Evolutionary conservation across 2,888 invertebrate genomes (phyloP), one percentile per base, ranked within the genome.

Genomic region (Esperia sulphurella): DNA sequence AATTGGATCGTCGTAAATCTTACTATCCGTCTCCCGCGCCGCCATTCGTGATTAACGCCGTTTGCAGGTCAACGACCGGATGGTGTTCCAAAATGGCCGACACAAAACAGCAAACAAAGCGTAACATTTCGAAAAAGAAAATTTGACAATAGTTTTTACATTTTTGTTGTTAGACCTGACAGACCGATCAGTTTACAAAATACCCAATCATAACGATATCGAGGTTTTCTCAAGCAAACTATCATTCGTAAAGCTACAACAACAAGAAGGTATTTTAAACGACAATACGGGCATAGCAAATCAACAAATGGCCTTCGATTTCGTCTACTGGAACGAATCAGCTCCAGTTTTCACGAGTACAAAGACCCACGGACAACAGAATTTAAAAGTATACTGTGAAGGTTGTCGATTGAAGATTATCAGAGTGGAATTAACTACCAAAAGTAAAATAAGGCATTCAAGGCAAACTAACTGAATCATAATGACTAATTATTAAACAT

Each of bases 71-170:
- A 59, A 57, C 48, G 65, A 63, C 65, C 68, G 49, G 45, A 31
- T 44, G 50, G 53, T 40, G 14, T 37, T 10, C 59, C 63, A 68
- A 65, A 66, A 69, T 67, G 68, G 67, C 69, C 57, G 68, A 59
- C 63, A 49, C 48, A 44, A 46, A 39, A 43, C 33, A 31, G 13
- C 21, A 42, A 43, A 12, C 39, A 14, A n/a, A 37, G n/a, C 12
- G 13, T 33, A 31, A 21, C 30, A 48, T 39, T 42, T 41, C 42
- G 33, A 43, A 31, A 48, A 50, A 12, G 53, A 45, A 51, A 46
- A 33, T 33, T 33, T 10, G 8, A 33, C 7, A 33, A 33, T 33
- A 33, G 33, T 33, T 33, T 33, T 33, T 10, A 33, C 33, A 8
- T 33, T 33, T 10, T 8, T 21, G 21, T 21, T 21, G 21, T 21